phyloP scores from a whole-genome alignment of 2,113 vertebrate species.

The Phaethon lepturus region DNA sequence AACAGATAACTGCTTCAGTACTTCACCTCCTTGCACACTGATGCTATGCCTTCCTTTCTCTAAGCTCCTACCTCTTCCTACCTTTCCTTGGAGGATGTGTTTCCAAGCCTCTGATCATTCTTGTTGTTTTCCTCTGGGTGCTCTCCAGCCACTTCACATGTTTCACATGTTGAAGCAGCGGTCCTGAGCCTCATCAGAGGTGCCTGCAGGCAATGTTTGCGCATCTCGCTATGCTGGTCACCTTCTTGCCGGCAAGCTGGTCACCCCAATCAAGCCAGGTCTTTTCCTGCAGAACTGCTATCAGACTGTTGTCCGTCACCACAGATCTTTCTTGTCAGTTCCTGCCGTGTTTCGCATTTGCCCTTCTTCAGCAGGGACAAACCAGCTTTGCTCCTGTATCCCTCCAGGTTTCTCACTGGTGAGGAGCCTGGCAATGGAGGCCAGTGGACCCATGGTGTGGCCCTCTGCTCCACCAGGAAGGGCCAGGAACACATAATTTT shows the following conservation, averaged over 20 bases:
- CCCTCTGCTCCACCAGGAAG: neutral
- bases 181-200: neutral
- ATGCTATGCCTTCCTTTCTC: neutral
- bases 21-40: neutral
- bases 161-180: neutral
- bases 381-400: rapidly evolving
- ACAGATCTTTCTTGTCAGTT: neutral
- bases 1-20: neutral
- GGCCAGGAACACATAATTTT: neutral
- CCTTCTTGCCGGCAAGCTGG: neutral
- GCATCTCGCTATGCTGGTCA: neutral
- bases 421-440: neutral
- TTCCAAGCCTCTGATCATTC: neutral
- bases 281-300: neutral
- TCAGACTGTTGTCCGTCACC: neutral
- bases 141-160: neutral
- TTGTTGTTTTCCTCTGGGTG: neutral
- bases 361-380: neutral
- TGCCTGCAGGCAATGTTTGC: neutral
- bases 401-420: neutral
- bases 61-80: neutral
- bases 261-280: neutral
- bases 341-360: rapidly evolving
- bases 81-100: neutral
- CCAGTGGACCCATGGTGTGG: neutral